Evolutionary conservation across 2,888 invertebrate genomes (phyloP).

Genomic region (Philopedon plagiatum): DNA sequence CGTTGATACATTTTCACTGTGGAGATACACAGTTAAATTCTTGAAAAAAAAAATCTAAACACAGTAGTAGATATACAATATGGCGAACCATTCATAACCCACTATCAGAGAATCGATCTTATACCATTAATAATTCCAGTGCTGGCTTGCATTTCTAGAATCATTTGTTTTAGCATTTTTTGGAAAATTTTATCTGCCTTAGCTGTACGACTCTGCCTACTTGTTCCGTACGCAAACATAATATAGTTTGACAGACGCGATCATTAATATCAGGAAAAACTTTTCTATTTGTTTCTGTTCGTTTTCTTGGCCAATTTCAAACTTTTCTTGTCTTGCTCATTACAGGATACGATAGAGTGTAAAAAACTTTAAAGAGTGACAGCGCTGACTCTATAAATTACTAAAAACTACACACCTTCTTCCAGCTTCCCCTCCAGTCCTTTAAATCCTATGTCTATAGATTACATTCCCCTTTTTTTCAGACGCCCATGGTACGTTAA

Average conservation of each 20-base stretch:
- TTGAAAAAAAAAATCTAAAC: conserved; percentile 38
- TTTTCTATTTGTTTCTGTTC: no score
- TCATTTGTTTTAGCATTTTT: conserved; percentile 50
- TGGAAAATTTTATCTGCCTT: conserved; percentile 43
- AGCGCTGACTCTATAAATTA: no score
- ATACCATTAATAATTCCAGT: conserved; percentile 61
- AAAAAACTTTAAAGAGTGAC: no score
- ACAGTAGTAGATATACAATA: conserved; percentile 50
- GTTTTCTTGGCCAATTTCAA: no score
- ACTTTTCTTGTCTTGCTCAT: no score
- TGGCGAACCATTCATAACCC: conserved; percentile 61
- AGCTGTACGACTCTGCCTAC: conserved; percentile 42
- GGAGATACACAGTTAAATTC: conserved; percentile 16
- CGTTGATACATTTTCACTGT: conserved; percentile 37
- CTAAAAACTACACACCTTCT: no score
- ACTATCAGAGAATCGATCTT: conserved; percentile 62
- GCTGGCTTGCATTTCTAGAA: conserved; percentile 50
- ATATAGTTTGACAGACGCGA: conserved; percentile 33
- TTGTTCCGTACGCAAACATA: conserved; percentile 42
- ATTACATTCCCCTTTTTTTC: no score
- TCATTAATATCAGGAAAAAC: no score
- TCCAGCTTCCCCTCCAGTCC: no score
- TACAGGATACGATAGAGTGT: no score
- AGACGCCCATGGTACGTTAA: no score
- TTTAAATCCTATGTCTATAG: no score